A percentile compares a stretch with the other conserved stretches of the same genome.
Conservation (phyloP, 30 jellyfish, hydroid and myxozoan genomes). For the Hydra vulgaris region DNA sequence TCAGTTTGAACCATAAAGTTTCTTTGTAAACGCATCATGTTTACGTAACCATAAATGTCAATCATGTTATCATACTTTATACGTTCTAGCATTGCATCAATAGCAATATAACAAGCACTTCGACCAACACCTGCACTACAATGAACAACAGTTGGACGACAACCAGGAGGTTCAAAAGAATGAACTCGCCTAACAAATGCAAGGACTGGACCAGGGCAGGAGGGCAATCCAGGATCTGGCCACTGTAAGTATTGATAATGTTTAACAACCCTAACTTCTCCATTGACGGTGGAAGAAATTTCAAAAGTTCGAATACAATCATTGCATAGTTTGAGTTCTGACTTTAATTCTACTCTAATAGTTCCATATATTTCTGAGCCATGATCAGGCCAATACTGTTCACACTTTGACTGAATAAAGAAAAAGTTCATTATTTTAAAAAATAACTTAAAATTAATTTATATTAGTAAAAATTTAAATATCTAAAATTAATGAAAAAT, state of each 20-base stretch:
- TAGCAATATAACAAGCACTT: conserved; percentile 71
- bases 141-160: conserved; percentile 86
- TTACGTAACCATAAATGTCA: conserved; percentile 75
- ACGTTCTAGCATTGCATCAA: conserved; percentile 88
- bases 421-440: background rate
- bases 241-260: conserved; percentile 95
- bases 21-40: conserved; percentile 71
- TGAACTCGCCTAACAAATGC: conserved; percentile 60
- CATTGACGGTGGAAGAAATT: conserved; percentile 24
- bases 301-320: conserved; percentile 77
- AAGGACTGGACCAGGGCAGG: conserved; percentile 64
- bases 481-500: no score
- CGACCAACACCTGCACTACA: conserved; percentile 99
- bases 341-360: conserved; percentile 45
- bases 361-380: conserved; percentile 70
- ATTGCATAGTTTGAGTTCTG: conserved; percentile 52
- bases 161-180: conserved; percentile 44
- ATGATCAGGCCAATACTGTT: conserved; percentile 88
- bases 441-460: no score
- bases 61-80: conserved; percentile 35
- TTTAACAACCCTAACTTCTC: conserved; percentile 55
- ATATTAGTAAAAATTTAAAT: no score
- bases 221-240: conserved; percentile 98
- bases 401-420: conserved; percentile 70
- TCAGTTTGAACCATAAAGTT: conserved; percentile 85